Percentiles rank a stretch among this genome's conserved stretches.
phyloP scores from a whole-genome alignment of 2,888 invertebrate species.

The Dioctria rufipes region DNA sequence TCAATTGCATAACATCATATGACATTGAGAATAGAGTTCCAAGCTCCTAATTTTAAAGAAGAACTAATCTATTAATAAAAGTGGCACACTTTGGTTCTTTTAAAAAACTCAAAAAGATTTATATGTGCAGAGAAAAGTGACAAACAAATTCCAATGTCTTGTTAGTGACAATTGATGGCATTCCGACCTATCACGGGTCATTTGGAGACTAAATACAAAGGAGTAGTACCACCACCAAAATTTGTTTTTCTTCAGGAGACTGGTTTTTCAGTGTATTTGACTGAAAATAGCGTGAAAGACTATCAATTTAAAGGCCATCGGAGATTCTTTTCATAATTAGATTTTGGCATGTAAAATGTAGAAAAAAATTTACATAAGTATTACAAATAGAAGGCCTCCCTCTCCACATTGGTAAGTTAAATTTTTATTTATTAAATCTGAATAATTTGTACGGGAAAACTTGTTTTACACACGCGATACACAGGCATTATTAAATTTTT shows the following conservation, averaged over 20 bases:
- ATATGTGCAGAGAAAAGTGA: constrained; percentile 56
- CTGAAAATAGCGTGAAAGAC: background rate
- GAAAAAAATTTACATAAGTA: background rate
- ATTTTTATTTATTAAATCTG: background rate
- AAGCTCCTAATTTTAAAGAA: too few species aligned
- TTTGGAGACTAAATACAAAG: constrained; percentile 63
- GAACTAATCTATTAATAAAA: too few species aligned
- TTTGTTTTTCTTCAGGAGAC: constrained; percentile 3
- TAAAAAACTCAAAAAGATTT: constrained; percentile 32
- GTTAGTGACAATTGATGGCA: constrained; percentile 70
- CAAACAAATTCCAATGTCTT: constrained; percentile 65
- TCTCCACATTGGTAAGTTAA: too few species aligned
- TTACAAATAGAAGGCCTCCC: background rate
- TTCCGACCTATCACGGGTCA: constrained; percentile 69
- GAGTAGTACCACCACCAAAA: constrained; percentile 19
- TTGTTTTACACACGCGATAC: background rate
- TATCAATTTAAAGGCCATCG: constrained; percentile 9
- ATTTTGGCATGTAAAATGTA: background rate
- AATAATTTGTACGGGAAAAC: background rate
- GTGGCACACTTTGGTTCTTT: constrained; percentile 13
- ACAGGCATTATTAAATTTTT: constrained; percentile 14
- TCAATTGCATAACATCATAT: too few species aligned
- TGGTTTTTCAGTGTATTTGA: too few species aligned
- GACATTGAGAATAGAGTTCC: too few species aligned
- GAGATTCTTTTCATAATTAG: constrained; percentile 25